A percentile compares a stretch with the other conserved stretches of the same genome.
phyloP scores from a whole-genome alignment of 2,113 vertebrate genomes.

The Daphoenositta chrysoptera region DNA sequence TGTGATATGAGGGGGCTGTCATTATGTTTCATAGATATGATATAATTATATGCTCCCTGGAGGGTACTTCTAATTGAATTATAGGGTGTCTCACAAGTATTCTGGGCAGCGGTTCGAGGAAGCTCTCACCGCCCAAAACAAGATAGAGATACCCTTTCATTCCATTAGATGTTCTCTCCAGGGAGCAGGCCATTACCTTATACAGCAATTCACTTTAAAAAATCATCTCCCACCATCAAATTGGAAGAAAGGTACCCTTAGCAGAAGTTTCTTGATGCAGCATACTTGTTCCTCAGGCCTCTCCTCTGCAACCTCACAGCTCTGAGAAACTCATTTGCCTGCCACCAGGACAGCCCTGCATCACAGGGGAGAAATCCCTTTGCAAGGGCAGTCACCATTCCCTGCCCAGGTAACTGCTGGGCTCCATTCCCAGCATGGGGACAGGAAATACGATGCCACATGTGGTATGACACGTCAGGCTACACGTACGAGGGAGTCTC shows the following conservation, averaged over 20 bases:
- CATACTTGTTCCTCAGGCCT: neutral
- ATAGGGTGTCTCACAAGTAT: conserved; percentile 71
- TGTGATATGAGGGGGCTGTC: conserved; percentile 64
- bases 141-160: conserved; percentile 67
- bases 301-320: neutral
- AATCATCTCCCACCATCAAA: neutral
- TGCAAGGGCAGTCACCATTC: neutral
- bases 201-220: neutral
- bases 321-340: neutral
- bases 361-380: neutral
- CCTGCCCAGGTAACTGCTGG: neutral
- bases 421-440: neutral
- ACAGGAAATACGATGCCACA: fast-evolving
- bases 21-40: conserved; percentile 70
- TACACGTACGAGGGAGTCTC: neutral
- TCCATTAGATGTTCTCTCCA: conserved; percentile 61
- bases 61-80: conserved; percentile 75
- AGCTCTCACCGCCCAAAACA: conserved; percentile 45
- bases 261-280: neutral
- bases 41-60: conserved; percentile 73
- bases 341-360: neutral
- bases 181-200: conserved; percentile 19
- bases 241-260: neutral
- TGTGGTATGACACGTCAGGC: neutral
- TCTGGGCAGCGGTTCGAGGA: conserved; percentile 48